Base-by-base conservation (phyloP, 2,888 invertebrate genomes). In the Hyppa rectilinea region DNA sequence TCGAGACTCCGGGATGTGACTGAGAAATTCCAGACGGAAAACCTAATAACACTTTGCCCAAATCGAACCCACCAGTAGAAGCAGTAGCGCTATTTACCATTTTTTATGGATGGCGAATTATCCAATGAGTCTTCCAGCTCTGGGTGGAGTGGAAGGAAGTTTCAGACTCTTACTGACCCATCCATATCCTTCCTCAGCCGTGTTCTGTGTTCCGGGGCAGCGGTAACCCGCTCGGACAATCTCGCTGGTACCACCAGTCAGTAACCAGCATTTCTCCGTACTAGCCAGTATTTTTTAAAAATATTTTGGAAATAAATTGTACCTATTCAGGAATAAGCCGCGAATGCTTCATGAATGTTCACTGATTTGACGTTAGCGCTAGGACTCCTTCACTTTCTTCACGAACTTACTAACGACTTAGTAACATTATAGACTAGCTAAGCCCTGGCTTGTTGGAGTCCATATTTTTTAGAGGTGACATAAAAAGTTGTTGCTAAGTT, bases 401-500 rank as follows among this genome's bases (percentile, higher is more conserved):
- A 84, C 65, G 56, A 81, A 83, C 81, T 85, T 69, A 53, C 69
- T 83, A 77, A 85, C 79, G 79, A 84, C 76, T 78, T 59, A 74
- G 71, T 66, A 70, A 82, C 78, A 75, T 75, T 63, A 68, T 74
- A 73, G 65, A 47, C 61, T 45, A 17, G 34, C 36, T 73, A 60
- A 75, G 50, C 58, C 53, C 40, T 45, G 56, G 58, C 43, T 81
- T 77, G 71, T 65, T 55, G 63, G 47, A 45, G 55, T 59, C 12
- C 56, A 71, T 49, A 53, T 63, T 71, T 64, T 78, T 60, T 66
- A 36, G 49, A 60, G 47, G 12, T 23, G 10, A 1, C 26, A 14
- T 9, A 47, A 20, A 59, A 63, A 34, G 40, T 66, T 65, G 20
- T 66, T 29, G 7, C 14, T 0, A 38, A 65, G 34, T 53, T 38